Conservation (phyloP, 2,797 vertebrate genomes). For the Rousettus madagascariensis region DNA sequence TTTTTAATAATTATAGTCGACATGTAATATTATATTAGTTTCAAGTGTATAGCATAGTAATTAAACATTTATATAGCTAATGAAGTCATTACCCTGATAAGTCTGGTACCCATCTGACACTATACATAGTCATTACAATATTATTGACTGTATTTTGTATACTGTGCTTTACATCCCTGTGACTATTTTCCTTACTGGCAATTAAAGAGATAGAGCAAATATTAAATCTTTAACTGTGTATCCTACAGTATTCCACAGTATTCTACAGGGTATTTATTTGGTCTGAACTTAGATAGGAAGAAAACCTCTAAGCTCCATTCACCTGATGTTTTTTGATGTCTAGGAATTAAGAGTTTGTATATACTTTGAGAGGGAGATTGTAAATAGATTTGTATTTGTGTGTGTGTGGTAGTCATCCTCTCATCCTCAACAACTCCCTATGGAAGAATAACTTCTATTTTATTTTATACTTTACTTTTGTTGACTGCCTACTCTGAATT, state of each 20-base stretch:
- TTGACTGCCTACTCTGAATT: neutral
- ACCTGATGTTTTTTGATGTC: neutral
- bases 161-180: neutral
- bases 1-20: neutral
- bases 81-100: neutral
- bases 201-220: neutral
- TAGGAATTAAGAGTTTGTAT: neutral
- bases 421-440: neutral
- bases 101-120: neutral
- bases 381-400: neutral
- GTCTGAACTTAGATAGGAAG: neutral
- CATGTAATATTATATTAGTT: neutral
- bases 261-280: neutral
- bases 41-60: neutral
- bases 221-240: neutral
- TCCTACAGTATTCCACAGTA: neutral
- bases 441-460: neutral
- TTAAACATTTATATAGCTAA: neutral
- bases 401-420: neutral
- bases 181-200: neutral
- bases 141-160: neutral
- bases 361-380: neutral
- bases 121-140: neutral
- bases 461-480: conserved; percentile 15
- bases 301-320: neutral